phyloP scores from a whole-genome alignment of 2,888 invertebrate species.

The Seladonia tumulorum region DNA sequence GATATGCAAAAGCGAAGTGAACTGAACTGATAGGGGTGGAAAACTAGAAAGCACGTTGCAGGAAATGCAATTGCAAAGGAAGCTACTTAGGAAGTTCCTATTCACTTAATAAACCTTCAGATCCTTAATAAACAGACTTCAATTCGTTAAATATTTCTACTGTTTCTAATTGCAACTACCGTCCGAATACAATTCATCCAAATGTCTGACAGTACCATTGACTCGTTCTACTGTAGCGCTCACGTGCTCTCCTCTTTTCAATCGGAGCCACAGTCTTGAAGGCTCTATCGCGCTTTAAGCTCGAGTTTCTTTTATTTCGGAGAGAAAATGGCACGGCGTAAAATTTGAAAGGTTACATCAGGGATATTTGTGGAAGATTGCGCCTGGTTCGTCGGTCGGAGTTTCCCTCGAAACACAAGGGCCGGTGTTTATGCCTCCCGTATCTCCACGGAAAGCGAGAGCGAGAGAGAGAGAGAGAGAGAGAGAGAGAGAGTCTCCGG shows the following conservation, averaged over 20 bases:
- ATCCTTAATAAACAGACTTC: too few species aligned
- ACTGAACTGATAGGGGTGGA: neutral
- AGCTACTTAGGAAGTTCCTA: too few species aligned
- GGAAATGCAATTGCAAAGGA: too few species aligned
- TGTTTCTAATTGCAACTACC: too few species aligned
- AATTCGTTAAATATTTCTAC: too few species aligned
- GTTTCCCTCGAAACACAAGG: neutral
- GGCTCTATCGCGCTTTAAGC: neutral
- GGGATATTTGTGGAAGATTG: neutral
- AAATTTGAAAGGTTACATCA: constrained; percentile 1
- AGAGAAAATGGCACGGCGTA: neutral
- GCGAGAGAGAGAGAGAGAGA: neutral
- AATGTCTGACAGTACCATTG: neutral
- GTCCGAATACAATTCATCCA: neutral
- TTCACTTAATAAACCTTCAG: too few species aligned
- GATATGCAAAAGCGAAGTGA: neutral
- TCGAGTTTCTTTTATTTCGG: neutral
- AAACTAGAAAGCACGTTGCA: neutral
- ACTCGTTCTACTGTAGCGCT: neutral
- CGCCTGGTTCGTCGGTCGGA: neutral
- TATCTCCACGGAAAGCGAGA: neutral
- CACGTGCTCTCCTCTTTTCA: neutral
- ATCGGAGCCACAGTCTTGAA: neutral
- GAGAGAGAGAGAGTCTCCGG: constrained; percentile 19
- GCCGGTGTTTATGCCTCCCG: neutral